Evolutionary conservation across 2,888 invertebrate species (phyloP), one percentile per base, ranked within the genome.

Genomic region (Bruchidius siliquastri): DNA sequence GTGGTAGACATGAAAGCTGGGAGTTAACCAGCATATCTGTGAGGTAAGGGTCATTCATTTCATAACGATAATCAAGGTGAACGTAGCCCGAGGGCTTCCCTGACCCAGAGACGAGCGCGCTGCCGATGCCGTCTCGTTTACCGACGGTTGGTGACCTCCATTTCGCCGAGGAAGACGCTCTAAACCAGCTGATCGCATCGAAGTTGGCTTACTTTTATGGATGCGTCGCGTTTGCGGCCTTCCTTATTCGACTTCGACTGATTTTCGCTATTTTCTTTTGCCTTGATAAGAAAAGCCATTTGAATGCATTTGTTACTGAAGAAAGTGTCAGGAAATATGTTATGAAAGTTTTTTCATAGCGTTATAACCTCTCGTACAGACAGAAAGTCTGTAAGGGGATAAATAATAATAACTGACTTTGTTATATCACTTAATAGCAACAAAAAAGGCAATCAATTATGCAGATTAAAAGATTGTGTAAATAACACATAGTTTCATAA

Each of bases 61-160:
- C 49, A 49, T 49, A 49, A 49, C 18, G 13, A 49, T 1, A 1
- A 13, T 8, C 1, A 49, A 49, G 6, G 49, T 13, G 30, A 30
- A 6, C 30, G 30, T n/a, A 1, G 71, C 74, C 73, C 26, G 66
- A 32, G 73, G 76, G 20, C 21, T 26, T 21, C 20, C 69, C 67
- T 76, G 76, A 74, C 74, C 76, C 49, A 49, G 10, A 49, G 49
- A 49, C 49, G 18, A 13, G 49, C 49, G 1, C 6, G 49, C 18
- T 3, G 6, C 49, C 49, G 49, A 1, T 49, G 49, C 49, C 18
- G 49, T 49, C 18, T 1, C 6, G 49, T 49, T 72, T 72, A 70
- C 71, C 71, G 69, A 71, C 72, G 72, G 72, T 73, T 76, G 73
- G 68, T 76, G 77, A 76, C 77, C 77, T 77, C 76, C 75, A 75